Evolutionary conservation across 1,140 invertebrate species (phyloP), one percentile per base, ranked within the genome.

Genomic region (Sarcophaga bullata): DNA sequence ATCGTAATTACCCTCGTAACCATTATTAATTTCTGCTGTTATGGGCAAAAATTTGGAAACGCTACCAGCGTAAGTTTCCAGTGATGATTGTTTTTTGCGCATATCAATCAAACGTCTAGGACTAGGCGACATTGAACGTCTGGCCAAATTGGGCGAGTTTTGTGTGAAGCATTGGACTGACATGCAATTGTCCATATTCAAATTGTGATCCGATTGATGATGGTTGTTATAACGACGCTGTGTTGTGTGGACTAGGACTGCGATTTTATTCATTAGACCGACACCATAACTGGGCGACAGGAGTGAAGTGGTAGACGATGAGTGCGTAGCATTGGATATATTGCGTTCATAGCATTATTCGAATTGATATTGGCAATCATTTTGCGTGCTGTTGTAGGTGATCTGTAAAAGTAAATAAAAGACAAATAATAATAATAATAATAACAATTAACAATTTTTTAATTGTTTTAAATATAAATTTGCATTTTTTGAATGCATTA

Each of bases 211-310:
- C 52, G 49, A 52, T 19, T 52, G 7, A 68, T 73, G 76, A 62
- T 62, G n/a, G 17, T 73, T 83, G 48, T 73, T 25, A 37, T 85
- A 75, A 47, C 68, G 47, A 19, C 49, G 58, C 72, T 81, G n/a
- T 80, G 81, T 91, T n/a, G 91, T 92, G 10, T n/a, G 92, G 92
- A 85, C 92, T 92, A 84, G 91, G 91, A 62, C 92, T 92, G 84
- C 91, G 90, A 85, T 91, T 91, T 89, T 91, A 4, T 82, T 84
- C n/a, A 84, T 84, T 46, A 83, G 54, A 80, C 83, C 73, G 25
- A 52, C 81, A 46, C 52, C 78, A 52, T 72, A 81, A 48, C 62
- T 86, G 73, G 81, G 84, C 50, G 83, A 86, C 52, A 85, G 37
- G 19, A 80, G 83, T 49, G 49, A 73, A 10, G 78, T 81, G 49